A percentile compares a stretch with the other conserved stretches of the same genome.
phyloP scores from a whole-genome alignment of 23 tunicate genomes.

The Corella eumyota region DNA sequence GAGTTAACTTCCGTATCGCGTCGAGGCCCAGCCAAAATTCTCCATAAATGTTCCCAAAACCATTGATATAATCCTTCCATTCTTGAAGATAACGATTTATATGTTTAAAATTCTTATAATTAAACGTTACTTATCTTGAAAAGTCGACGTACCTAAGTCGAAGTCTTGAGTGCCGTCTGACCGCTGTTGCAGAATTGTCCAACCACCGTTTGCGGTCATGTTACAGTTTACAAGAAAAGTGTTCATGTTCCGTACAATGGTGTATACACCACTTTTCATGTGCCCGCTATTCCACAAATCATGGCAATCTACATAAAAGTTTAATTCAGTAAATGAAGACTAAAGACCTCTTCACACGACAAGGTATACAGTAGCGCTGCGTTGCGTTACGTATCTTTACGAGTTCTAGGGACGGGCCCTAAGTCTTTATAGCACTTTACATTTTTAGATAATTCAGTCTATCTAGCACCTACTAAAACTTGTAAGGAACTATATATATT shows the following conservation, averaged over 20 bases:
- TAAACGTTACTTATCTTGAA: no score
- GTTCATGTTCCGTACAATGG: slow-evolving; percentile 62
- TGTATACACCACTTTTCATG: slow-evolving; percentile 64
- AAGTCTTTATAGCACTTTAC: no score
- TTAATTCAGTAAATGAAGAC: not conserved
- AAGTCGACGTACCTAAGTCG: slow-evolving; percentile 30
- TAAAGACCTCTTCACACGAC: not conserved
- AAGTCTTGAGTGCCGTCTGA: slow-evolving; percentile 86
- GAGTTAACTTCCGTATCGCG: slow-evolving; percentile 41
- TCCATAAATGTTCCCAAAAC: slow-evolving; percentile 80
- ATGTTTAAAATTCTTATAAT: not conserved
- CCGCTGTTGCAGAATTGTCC: slow-evolving; percentile 80
- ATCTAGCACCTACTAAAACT: no score
- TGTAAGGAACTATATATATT: not conserved
- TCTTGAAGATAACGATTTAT: slow-evolving; percentile 13
- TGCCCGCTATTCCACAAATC: slow-evolving; percentile 86
- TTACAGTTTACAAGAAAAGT: slow-evolving; percentile 59
- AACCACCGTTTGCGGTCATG: slow-evolving; percentile 76
- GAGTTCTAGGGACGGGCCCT: no score
- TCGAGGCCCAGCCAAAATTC: slow-evolving; percentile 87
- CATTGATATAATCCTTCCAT: slow-evolving; percentile 44
- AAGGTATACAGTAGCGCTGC: not conserved
- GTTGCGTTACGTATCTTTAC: not conserved
- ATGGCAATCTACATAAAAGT: slow-evolving; percentile 79
- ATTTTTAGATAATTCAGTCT: no score